Conservation (phyloP, 2,888 invertebrate genomes). For the Lithophane leautieri region DNA sequence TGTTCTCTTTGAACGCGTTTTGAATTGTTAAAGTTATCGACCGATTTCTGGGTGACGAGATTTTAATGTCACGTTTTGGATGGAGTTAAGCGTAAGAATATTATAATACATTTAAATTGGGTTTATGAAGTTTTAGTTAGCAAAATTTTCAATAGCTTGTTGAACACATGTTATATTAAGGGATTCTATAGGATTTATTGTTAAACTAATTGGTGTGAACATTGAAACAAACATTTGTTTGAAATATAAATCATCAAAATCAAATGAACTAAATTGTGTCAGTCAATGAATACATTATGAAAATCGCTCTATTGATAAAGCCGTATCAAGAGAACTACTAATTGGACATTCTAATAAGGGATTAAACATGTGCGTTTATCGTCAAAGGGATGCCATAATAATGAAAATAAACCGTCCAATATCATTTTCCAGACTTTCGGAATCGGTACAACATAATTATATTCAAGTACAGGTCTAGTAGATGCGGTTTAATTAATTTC, state of each 20-base stretch:
- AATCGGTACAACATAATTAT: constrained; percentile 30
- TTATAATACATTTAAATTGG: constrained; percentile 44
- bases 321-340: background rate
- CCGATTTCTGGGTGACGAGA: constrained; percentile 56
- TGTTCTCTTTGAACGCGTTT: constrained; percentile 75
- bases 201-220: background rate
- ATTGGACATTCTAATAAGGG: background rate
- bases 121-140: background rate
- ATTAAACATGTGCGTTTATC: background rate
- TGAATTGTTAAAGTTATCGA: constrained; percentile 73
- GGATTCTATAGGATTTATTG: background rate
- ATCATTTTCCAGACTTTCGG: background rate
- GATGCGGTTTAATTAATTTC: constrained; percentile 50
- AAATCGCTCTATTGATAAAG: constrained; percentile 9
- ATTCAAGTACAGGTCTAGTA: constrained; percentile 36
- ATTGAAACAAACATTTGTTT: background rate
- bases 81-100: constrained; percentile 10
- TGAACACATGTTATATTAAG: background rate
- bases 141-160: constrained; percentile 4
- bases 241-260: constrained; percentile 2
- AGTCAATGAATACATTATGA: background rate
- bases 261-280: background rate
- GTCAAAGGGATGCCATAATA: background rate
- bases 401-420: background rate
- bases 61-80: constrained; percentile 53